Conservation (phyloP, 2,888 invertebrate genomes). For the Archips crataeganus region DNA sequence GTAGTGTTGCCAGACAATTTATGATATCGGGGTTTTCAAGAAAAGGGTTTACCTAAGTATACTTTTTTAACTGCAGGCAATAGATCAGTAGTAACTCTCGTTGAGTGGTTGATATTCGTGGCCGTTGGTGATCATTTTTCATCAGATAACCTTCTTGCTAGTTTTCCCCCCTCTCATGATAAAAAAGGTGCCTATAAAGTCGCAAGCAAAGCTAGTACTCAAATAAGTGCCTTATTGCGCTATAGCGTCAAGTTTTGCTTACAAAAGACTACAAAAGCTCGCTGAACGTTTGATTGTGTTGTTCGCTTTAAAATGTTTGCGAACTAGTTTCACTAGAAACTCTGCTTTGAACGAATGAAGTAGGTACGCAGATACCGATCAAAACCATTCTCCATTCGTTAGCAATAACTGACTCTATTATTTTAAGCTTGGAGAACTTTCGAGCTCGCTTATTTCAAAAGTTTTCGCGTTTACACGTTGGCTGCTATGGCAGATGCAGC, state of each 20-base stretch:
- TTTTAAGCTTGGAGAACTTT: slow-evolving; percentile 36
- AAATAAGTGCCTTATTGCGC: too few relatives aligned
- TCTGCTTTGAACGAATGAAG: slow-evolving; percentile 3
- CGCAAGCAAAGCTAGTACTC: too few relatives aligned
- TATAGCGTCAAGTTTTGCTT: not conserved
- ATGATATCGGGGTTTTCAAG: too few relatives aligned
- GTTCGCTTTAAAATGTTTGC: not conserved
- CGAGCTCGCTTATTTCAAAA: slow-evolving; percentile 8
- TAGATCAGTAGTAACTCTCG: too few relatives aligned
- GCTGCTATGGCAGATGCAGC: not conserved
- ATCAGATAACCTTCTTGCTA: too few relatives aligned
- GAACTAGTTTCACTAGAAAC: not conserved
- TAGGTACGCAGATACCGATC: slow-evolving; percentile 16
- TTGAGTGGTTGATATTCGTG: too few relatives aligned
- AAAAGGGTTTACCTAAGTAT: too few relatives aligned
- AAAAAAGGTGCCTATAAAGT: too few relatives aligned
- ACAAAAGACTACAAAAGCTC: not conserved
- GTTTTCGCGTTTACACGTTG: slow-evolving; percentile 26
- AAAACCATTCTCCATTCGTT: slow-evolving; percentile 33
- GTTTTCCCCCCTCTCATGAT: too few relatives aligned
- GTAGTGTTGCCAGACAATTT: too few relatives aligned
- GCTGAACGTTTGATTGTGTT: not conserved
- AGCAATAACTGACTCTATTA: slow-evolving; percentile 37
- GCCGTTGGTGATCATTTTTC: too few relatives aligned
- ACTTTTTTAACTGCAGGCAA: too few relatives aligned